Evolutionary conservation across 2,797 vertebrate genomes (phyloP).

Genomic region (Macropus fuliginosus): DNA sequence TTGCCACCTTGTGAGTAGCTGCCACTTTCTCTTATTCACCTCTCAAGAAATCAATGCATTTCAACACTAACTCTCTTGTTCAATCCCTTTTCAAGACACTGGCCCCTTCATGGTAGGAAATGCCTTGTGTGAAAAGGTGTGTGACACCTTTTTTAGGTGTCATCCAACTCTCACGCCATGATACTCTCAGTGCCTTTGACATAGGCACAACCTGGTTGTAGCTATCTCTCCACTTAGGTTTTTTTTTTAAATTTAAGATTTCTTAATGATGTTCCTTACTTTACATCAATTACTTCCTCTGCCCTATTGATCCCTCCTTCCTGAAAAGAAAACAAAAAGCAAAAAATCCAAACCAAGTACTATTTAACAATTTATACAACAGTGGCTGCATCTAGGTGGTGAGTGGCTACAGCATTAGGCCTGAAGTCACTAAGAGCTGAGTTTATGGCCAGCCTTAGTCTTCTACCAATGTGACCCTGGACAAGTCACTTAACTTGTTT

Average conservation of each 20-base stretch:
- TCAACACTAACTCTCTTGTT: conserved; percentile 33
- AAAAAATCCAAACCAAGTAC: background rate
- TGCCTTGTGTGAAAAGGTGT: conserved; percentile 19
- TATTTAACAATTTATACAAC: background rate
- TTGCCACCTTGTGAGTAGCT: background rate
- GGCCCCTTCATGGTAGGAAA: background rate
- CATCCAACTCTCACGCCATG: background rate
- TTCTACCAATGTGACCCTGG: background rate
- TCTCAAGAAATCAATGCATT: background rate
- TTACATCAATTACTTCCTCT: background rate
- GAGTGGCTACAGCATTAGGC: background rate
- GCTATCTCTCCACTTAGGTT: background rate
- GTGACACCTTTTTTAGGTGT: background rate
- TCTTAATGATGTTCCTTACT: background rate
- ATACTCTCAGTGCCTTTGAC: background rate
- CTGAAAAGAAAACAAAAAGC: background rate
- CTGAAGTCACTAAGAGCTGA: background rate
- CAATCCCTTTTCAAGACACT: conserved; percentile 8
- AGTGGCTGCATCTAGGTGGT: background rate
- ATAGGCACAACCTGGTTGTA: background rate
- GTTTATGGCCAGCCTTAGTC: background rate
- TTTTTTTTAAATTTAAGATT: background rate
- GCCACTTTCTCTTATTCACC: conserved; percentile 14
- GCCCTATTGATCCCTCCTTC: background rate
- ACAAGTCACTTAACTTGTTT: background rate